Base-by-base conservation (phyloP, 2,888 invertebrate species). In the Opisthograptis luteolata region DNA sequence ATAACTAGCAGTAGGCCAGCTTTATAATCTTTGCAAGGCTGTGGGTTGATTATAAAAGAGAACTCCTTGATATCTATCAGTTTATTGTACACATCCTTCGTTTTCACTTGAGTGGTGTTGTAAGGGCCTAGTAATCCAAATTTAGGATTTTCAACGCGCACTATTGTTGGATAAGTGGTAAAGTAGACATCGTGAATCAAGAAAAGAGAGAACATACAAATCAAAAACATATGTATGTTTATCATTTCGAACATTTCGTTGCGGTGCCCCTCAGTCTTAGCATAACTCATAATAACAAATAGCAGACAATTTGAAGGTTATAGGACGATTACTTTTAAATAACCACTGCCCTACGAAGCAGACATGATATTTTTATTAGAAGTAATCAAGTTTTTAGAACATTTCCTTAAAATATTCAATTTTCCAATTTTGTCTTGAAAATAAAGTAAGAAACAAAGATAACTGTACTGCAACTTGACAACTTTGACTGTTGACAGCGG, bases 41-140 rank as follows among this genome's bases (percentile, higher is more conserved):
- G 80, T 43, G 94, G 92, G 57, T 93, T 92, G 30, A 94, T 91
- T 40, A 84, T 80, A 73, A 94, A 95, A 9, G 84, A 77, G 70
- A 95, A 95, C 65, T 93, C 83, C 35, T 87, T 83, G 34, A 95
- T 74, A 72, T 94, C 92, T 28, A 94, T 92, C 42, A 94, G 76
- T 12, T 75, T 70, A 4, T 73, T 58, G 28, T 80, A 79, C 0
- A 64, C 62, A 63, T 84, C 84, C 2, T 68, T 65, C 0, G 70
- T 58, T n/a, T 35, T 19, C 1, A 58, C 37, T 5, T 55, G 55
- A 0, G 70, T 64, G 0, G 56, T 59, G 32, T 79, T 77, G 22
- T 73, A 70, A 2, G 84, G 84, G 0, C 72, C 76, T 3, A 81
- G 62, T 7, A 78, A 55, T 3, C 60, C 55, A 44, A 82, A 84